A percentile compares a stretch with the other conserved stretches of the same genome.
Conservation (phyloP, 1,140 invertebrate genomes). For the Olivierus martensii region DNA sequence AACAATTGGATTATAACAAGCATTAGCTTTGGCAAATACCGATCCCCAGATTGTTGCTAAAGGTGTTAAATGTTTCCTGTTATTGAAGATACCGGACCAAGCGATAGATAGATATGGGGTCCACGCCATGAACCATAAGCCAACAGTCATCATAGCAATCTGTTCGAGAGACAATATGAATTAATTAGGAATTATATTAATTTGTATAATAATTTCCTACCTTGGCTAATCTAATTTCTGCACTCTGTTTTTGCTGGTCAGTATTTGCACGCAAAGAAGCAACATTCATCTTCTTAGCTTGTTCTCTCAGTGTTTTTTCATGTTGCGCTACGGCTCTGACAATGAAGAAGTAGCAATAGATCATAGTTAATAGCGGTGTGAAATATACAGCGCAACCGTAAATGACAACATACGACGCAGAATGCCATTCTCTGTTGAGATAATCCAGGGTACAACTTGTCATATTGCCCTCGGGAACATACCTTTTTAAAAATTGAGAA, state of each 20-base stretch:
- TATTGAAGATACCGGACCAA: constrained; percentile 53
- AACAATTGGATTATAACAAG: constrained; percentile 67
- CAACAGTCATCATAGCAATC: constrained; percentile 64
- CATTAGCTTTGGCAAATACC: constrained; percentile 60
- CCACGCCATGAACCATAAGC: constrained; percentile 70
- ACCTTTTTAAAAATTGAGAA: constrained; percentile 36
- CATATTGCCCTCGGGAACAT: constrained; percentile 72
- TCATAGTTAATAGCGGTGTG: constrained; percentile 51
- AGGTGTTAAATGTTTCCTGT: constrained; percentile 36
- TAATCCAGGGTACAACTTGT: constrained; percentile 75
- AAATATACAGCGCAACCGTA: constrained; percentile 56
- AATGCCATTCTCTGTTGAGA: constrained; percentile 39
- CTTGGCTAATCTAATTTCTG: constrained; percentile 61
- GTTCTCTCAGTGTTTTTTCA: constrained; percentile 65
- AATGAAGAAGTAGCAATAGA: constrained; percentile 64
- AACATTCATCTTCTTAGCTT: constrained; percentile 75
- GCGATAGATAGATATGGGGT: constrained; percentile 67
- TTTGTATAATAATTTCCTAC: constrained; percentile 22
- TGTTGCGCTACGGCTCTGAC: constrained; percentile 64
- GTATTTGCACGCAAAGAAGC: constrained; percentile 50
- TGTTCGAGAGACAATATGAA: constrained; percentile 23
- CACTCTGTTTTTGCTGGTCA: constrained; percentile 46
- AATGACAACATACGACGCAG: constrained; percentile 51
- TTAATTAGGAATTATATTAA: not conserved
- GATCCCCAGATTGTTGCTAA: constrained; percentile 60